Evolutionary conservation across 2,113 vertebrate genomes (phyloP), one percentile per base, ranked within the genome.

Genomic region (Epinephelus lanceolatus): DNA sequence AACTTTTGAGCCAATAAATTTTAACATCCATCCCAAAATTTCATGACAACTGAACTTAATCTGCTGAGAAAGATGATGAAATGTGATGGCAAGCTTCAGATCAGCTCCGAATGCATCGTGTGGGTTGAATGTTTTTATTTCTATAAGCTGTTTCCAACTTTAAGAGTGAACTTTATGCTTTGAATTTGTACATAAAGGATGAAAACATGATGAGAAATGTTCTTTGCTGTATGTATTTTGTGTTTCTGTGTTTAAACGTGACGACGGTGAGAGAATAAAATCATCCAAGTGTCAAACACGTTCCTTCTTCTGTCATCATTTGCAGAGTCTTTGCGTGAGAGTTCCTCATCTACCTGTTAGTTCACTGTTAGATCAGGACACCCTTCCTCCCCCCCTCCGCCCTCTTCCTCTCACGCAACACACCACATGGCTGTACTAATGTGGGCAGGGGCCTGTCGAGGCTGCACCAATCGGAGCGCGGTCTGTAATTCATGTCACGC

Each of bases 391-490:
- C 17, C 23, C 63, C 37, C 15, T 25, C 76, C 47, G 33, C n/a
- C 67, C 37, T 57, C 72, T 11, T 51, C 18, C 52, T 61, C 52
- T 75, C 83, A 72, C 80, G 81, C 89, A 76, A 79, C 88, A 86
- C 88, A 91, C 90, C 91, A 90, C 93, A 92, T 86, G 90, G 84
- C 51, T 23, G 52, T 71, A 37, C 84, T 56, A 69, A 78, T 71
- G 88, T 91, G 88, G 95, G 93, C 78, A 52, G 88, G 89, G 85
- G 72, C 82, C 51, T 76, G 85, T 12, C 56, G 6, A 0, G 0
- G 10, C 19, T 21, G 11, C 23, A 33, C 92, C 92, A 94, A 89
- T 91, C 78, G 52, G 40, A 71, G 63, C 33, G 0, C 51, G 4
- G 68, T 18, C 7, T 79, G 63, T 8, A 2, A 21, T 61, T 40